Evolutionary conservation across 2,797 vertebrate genomes (phyloP).

Genomic region (Oryzias dopingdopingensis): DNA sequence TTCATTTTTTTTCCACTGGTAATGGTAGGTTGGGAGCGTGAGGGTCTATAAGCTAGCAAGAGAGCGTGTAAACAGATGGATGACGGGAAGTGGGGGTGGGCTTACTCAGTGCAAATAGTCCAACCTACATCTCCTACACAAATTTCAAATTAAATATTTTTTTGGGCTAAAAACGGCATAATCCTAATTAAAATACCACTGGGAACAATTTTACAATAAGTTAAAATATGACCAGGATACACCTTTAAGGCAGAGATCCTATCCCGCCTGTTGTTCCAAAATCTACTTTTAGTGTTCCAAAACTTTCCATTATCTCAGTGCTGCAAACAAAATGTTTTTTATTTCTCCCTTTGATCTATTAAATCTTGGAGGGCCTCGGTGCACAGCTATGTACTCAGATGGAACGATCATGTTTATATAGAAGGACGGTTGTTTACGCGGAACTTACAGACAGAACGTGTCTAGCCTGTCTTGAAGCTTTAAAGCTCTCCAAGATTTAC

Average conservation of each 20-base stretch:
- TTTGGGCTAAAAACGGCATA: too few relatives aligned
- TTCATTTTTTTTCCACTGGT: too few relatives aligned
- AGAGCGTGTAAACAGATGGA: too few relatives aligned
- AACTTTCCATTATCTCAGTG: background rate
- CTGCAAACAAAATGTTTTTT: background rate
- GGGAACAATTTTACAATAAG: too few relatives aligned
- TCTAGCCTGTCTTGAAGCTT: slow-evolving; percentile 25
- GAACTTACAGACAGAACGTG: slow-evolving; percentile 47
- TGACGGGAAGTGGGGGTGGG: too few relatives aligned
- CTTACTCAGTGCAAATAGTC: too few relatives aligned
- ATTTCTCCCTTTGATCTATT: background rate
- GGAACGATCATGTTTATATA: slow-evolving; percentile 5
- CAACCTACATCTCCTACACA: too few relatives aligned
- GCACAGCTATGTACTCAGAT: background rate
- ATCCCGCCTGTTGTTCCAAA: background rate
- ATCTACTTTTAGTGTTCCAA: background rate
- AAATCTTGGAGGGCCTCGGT: background rate
- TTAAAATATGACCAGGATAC: too few relatives aligned
- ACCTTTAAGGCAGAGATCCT: background rate
- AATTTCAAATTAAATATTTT: too few relatives aligned
- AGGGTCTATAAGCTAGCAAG: too few relatives aligned
- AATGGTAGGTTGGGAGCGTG: too few relatives aligned
- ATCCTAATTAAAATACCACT: too few relatives aligned
- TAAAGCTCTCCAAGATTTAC: slow-evolving; percentile 52
- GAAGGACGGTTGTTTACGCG: slow-evolving; percentile 23